Evolutionary conservation across 92 coral and sea anemone genomes (phyloP), one percentile per base, ranked within the genome.

Genomic region (Epizoanthus rinbou): DNA sequence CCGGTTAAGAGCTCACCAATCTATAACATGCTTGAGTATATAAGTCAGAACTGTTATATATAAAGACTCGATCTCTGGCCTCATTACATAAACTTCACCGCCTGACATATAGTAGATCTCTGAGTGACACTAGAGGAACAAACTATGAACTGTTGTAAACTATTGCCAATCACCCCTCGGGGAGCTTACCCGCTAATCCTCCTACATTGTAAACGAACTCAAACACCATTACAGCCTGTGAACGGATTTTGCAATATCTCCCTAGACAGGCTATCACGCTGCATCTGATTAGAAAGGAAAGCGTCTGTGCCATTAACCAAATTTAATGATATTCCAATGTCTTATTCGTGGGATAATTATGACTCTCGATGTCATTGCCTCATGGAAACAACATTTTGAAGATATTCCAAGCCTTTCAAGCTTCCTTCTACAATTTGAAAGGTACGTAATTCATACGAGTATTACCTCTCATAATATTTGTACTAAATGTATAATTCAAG

Each of bases 221-320:
- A 47, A 47, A 10, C 14, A 10, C 54, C 16, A 50, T 15, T 50
- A 50, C 14, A 13, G 16, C 54, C 2, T 50, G 14, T 50, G 54
- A 50, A 50, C 54, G 16, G 54, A 50, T 50, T 50, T 50, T 50
- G 54, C 14, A 50, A 15, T 65, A 65, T 65, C 2, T 25, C 37
- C 7, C 17, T 67, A 67, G 50, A 67, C 39, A 67, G 10, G 33
- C 10, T 8, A 17, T 60, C 28, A 78, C 82, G 64, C 82, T 78
- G 64, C 82, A 78, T 78, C 82, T 78, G 57, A 33, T 70, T 78
- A 60, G 58, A 10, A 45, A 78, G 82, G 57, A 78, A 78, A 78
- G 70, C 21, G 37, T 62, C 50, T 45, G 6, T n/a, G 47, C 4
- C 70, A 23, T 35, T 14, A 37, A 22, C 58, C 54, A 50, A 60